Percentiles rank a stretch among this genome's conserved stretches.
phyloP scores from a whole-genome alignment of 1,140 invertebrate species.

The Laodelphax striatellus region DNA sequence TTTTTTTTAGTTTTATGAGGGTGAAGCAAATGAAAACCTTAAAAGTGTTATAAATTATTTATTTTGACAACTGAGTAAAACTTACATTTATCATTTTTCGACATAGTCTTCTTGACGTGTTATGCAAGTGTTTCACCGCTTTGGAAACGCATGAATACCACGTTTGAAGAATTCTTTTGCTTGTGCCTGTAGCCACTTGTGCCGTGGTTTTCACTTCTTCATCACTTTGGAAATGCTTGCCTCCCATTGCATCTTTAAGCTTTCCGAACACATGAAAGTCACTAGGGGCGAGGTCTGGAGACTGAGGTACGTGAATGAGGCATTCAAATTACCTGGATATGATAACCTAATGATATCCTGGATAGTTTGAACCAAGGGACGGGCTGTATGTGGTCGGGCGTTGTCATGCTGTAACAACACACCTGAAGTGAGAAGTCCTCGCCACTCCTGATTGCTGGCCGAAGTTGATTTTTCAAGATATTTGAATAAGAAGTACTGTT shows the following conservation, averaged over 20 bases:
- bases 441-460: slow-evolving; percentile 19
- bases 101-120: slow-evolving; percentile 5
- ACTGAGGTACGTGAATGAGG: slow-evolving; percentile 21
- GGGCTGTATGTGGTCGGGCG: slow-evolving; percentile 23
- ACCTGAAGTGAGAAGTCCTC: slow-evolving; percentile 15
- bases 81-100: slow-evolving; percentile 3
- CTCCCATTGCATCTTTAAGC: slow-evolving; percentile 17
- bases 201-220: slow-evolving; percentile 5
- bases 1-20: too few species aligned
- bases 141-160: slow-evolving; percentile 15
- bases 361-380: slow-evolving; percentile 6
- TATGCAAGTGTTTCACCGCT: slow-evolving; percentile 13
- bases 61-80: too few species aligned
- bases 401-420: slow-evolving; percentile 26
- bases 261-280: slow-evolving; percentile 23
- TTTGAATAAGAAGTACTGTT: background rate
- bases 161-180: slow-evolving; percentile 8
- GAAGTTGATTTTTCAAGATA: slow-evolving; percentile 6
- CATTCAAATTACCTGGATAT: slow-evolving; percentile 13
- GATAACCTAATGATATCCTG: too few species aligned
- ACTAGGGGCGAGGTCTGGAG: slow-evolving; percentile 22
- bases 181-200: slow-evolving; percentile 1
- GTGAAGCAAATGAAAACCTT: too few species aligned
- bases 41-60: too few species aligned
- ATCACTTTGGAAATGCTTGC: slow-evolving; percentile 9